Conservation (phyloP, 2,888 invertebrate species). For the Eupithecia dodoneata region DNA sequence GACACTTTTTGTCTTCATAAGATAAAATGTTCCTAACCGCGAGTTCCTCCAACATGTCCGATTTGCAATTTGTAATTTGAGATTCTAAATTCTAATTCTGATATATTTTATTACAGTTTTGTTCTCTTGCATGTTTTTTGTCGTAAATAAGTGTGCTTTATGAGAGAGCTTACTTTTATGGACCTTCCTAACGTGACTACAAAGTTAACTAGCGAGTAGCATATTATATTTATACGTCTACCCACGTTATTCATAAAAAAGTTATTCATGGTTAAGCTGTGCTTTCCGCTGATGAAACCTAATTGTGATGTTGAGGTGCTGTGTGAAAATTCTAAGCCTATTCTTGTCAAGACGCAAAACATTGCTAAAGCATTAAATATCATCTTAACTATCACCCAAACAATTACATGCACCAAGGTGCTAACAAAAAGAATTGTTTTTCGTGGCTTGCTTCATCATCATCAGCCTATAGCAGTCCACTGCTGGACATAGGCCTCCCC, state of each 20-base stretch:
- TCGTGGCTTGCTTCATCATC: too few relatives aligned
- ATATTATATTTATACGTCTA: not conserved
- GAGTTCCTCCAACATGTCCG: not conserved
- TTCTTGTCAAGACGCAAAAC: too few relatives aligned
- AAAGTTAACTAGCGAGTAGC: not conserved
- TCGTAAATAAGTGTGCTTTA: slow-evolving; percentile 2
- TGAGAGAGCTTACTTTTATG: not conserved
- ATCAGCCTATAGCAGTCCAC: too few relatives aligned
- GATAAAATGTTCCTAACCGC: not conserved
- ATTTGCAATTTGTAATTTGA: slow-evolving; percentile 12
- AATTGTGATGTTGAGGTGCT: not conserved
- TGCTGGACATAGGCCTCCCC: too few relatives aligned
- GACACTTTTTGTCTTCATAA: slow-evolving; percentile 2
- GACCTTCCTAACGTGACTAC: not conserved
- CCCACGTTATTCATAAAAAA: not conserved
- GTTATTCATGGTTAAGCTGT: not conserved
- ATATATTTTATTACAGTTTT: not conserved
- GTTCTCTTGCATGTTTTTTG: not conserved
- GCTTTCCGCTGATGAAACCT: not conserved
- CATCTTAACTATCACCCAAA: too few relatives aligned
- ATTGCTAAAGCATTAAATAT: too few relatives aligned
- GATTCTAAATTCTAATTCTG: not conserved
- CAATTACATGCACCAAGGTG: too few relatives aligned
- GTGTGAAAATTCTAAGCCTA: too few relatives aligned
- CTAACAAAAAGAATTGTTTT: too few relatives aligned